Evolutionary conservation across 2,888 invertebrate genomes (phyloP).

Genomic region (Rhyacophila evoluta): DNA sequence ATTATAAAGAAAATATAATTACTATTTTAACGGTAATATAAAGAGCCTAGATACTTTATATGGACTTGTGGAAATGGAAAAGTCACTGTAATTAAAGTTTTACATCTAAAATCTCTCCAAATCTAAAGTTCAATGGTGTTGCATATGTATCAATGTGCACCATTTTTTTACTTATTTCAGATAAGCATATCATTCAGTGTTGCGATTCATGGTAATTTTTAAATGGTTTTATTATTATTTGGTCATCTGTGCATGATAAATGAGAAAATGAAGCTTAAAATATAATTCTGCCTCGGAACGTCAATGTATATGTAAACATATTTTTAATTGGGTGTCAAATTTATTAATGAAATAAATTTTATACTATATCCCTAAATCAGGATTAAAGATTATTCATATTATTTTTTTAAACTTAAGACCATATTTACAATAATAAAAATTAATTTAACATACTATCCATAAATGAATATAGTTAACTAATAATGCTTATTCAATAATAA

Average conservation of each 20-base stretch:
- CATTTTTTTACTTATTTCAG: too few relatives aligned
- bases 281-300: neutral
- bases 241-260: neutral
- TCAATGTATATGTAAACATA: neutral
- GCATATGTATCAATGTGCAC: too few relatives aligned
- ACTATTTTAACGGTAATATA: too few relatives aligned
- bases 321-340: neutral
- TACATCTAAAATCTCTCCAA: too few relatives aligned
- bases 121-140: too few relatives aligned
- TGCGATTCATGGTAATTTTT: neutral
- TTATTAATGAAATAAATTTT: neutral
- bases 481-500: conserved; percentile 1
- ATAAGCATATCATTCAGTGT: too few relatives aligned
- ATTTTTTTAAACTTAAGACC: neutral
- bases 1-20: too few relatives aligned
- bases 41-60: too few relatives aligned
- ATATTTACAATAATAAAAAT: too few relatives aligned
- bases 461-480: neutral
- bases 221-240: neutral
- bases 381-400: neutral
- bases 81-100: too few relatives aligned
- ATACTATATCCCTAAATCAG: neutral
- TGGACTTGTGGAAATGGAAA: too few relatives aligned
- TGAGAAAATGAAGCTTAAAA: neutral
- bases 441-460: neutral